Conservation (phyloP, 2,888 invertebrate species). For the Alentia gelatinosa region DNA sequence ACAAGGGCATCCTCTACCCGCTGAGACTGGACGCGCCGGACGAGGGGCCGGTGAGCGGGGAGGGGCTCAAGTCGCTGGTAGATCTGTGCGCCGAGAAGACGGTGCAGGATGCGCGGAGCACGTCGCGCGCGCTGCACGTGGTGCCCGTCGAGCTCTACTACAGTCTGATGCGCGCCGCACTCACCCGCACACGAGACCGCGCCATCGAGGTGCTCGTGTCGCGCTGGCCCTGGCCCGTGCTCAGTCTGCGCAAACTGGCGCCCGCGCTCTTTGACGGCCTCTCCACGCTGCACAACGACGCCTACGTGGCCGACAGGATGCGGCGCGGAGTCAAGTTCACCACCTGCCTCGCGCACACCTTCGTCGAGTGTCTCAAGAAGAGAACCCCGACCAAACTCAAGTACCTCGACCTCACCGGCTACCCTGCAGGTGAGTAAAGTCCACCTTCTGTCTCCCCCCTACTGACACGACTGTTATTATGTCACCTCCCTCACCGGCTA, state of each 20-base stretch:
- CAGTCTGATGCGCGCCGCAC: slow-evolving; percentile 72
- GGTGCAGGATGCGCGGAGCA: slow-evolving; percentile 71
- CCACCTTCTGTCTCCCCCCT: no score
- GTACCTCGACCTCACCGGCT: slow-evolving; percentile 76
- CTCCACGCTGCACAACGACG: slow-evolving; percentile 69
- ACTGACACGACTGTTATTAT: no score
- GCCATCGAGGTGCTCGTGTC: slow-evolving; percentile 73
- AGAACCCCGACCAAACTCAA: slow-evolving; percentile 70
- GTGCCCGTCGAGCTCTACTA: slow-evolving; percentile 71
- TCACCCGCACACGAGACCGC: slow-evolving; percentile 71
- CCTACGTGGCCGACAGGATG: slow-evolving; percentile 69
- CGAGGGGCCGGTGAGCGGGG: not conserved
- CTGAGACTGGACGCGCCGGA: slow-evolving; percentile 65
- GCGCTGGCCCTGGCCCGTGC: slow-evolving; percentile 72
- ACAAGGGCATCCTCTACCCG: slow-evolving; percentile 73
- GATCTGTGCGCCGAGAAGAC: slow-evolving; percentile 71
- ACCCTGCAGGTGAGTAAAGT: slow-evolving; percentile 76
- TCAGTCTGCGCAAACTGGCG: slow-evolving; percentile 71
- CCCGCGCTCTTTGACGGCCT: slow-evolving; percentile 72
- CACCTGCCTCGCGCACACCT: slow-evolving; percentile 76
- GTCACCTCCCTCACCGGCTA: no score
- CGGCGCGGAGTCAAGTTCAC: slow-evolving; percentile 75
- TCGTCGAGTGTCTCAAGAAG: slow-evolving; percentile 75
- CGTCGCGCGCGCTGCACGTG: slow-evolving; percentile 64
- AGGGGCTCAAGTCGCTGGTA: slow-evolving; percentile 67